Base-by-base conservation (phyloP, 2,888 invertebrate genomes). In the Acanthosoma haemorrhoidale region DNA sequence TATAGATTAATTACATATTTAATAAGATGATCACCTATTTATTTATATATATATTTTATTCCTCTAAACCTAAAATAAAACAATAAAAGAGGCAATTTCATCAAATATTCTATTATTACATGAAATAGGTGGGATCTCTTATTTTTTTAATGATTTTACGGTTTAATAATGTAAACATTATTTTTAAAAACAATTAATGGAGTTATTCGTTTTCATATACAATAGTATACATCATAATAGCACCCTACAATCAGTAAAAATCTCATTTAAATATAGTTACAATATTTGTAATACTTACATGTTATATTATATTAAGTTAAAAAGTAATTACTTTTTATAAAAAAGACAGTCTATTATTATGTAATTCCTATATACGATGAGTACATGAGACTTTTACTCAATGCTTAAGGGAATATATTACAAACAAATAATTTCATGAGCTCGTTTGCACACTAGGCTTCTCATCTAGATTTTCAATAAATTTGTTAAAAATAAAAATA, bases 91-190 rank as follows among this genome's bases (percentile, higher is more conserved):
- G 43, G 29, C 21, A 41, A 57, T 5, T 34, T n/a, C 57, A 51
- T 34, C 32, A 66, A 51, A 51, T 43, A 66, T 16, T 31, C 31
- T 43, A 43, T 31, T 61, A 61, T 16, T 59, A 29, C 1, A 8
- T 36, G 36, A 32, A 32, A 67, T 31, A 67, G 67, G 67, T 67
- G 67, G 67, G 67, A 57, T 67, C 57, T n/a, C 4, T 67, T n/a
- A n/a, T n/a, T n/a, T n/a, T 29, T 31, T 43, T 67, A 34, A 67
- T 32, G 3, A 25, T 43, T 64, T 39, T 9, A 18, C 5, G 8
- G 21, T n/a, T n/a, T n/a, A n/a, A 2, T 51, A 25, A 5, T 43
- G 41, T 41, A 41, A 21, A 25, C 21, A 64, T 51, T 51, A 51
- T 51, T 25, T 25, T 51, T 51, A 51, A n/a, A 51, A n/a, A n/a